Base-by-base conservation (phyloP, 2,797 vertebrate species). In the Megalops cyprinoides region DNA sequence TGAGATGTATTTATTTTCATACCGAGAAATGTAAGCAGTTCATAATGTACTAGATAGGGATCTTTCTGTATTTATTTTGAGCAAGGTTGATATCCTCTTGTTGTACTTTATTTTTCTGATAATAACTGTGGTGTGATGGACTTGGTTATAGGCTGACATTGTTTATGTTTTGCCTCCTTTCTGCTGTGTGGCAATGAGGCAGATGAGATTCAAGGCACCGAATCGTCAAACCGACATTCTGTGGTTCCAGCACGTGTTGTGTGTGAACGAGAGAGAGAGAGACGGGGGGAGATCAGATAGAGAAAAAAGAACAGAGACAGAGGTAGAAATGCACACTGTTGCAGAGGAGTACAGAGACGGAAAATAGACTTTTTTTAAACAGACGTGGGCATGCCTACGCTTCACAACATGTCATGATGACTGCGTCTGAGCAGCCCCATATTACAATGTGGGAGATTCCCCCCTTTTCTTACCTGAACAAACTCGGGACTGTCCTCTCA, bases 361-460 rank as follows among this genome's bases (percentile, higher is more conserved):
- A 67, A 67, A 67, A 67, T 39, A 4, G 31, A 28, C 12, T 31
- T 14, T 12, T 67, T 67, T 39, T 4, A 37, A 67, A 20, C 34
- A 67, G 65, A 42, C 65, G 37, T 69, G 31, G 65, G 65, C 65
- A 69, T 42, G 65, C 65, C 37, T 3, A 42, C 18, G 37, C 34
- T 39, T 69, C 20, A 9, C 7, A 10, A 14, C 44, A n/a, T 23
- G 65, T 69, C 65, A 67, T 2, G n/a, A 23, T n/a, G 5, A n/a
- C 15, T n/a, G 65, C 14, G 5, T 39, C 15, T 69, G 31, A 67
- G 14, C 15, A 20, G 15, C n/a, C 1, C 60, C 14, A 7, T 34
- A 31, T 65, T 34, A 69, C 65, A 10, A 65, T 18, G 20, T 42
- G 65, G 65, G 65, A 69, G 65, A 42, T 69, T 37, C 65, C n/a